A percentile compares a stretch with the other conserved stretches of the same genome.
Evolutionary conservation across 2,888 invertebrate species (phyloP).

Genomic region (Danaus chrysippus): DNA sequence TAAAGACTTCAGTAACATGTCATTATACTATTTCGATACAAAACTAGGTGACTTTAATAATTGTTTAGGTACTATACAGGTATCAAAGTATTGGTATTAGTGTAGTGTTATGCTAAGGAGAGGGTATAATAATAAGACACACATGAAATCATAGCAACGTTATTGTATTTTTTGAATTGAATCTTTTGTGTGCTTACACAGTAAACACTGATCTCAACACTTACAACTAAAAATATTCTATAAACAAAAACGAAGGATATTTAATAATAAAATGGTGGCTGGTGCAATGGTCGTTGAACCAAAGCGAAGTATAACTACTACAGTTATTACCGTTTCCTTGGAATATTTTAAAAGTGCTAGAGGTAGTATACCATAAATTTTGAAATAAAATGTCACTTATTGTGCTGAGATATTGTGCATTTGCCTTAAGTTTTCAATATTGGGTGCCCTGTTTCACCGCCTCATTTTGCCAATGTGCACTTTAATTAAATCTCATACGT

Average conservation of each 20-base stretch:
- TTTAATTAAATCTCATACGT: slow-evolving; percentile 64
- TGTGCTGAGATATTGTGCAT: slow-evolving; percentile 75
- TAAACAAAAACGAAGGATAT: slow-evolving; percentile 73
- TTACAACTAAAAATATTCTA: slow-evolving; percentile 84
- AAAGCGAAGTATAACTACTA: slow-evolving; percentile 51
- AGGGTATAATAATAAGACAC: slow-evolving; percentile 52
- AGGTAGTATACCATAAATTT: slow-evolving; percentile 40
- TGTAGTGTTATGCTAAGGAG: background rate
- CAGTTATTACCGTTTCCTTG: slow-evolving; percentile 57
- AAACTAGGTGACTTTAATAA: background rate
- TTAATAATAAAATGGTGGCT: slow-evolving; percentile 68
- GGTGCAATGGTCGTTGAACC: slow-evolving; percentile 68
- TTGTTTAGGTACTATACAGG: background rate
- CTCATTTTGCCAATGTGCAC: slow-evolving; percentile 67
- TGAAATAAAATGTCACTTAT: slow-evolving; percentile 61
- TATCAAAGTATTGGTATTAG: background rate
- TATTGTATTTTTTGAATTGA: slow-evolving; percentile 85
- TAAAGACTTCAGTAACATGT: background rate
- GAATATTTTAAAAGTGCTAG: slow-evolving; percentile 62
- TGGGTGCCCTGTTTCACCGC: slow-evolving; percentile 67
- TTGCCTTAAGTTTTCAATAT: slow-evolving; percentile 61
- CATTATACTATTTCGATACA: background rate
- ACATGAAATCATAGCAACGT: slow-evolving; percentile 81
- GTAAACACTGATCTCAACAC: slow-evolving; percentile 85
- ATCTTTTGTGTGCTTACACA: slow-evolving; percentile 84